Percentiles rank a stretch among this genome's conserved stretches.
phyloP scores from a whole-genome alignment of 64 coral and sea anemone species.

The Pocillopora damicornis region DNA sequence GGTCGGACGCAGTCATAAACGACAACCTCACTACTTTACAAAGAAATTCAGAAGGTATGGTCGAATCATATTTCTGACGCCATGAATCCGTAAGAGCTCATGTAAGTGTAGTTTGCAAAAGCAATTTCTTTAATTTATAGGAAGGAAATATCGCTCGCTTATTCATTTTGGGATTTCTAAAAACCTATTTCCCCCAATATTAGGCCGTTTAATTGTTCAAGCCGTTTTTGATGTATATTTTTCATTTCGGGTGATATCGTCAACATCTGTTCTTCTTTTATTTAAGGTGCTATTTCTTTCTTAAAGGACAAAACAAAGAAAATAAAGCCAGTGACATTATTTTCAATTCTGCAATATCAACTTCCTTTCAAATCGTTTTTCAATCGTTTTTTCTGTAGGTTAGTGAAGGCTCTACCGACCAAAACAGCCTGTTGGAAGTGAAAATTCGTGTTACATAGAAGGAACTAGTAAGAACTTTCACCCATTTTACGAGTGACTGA shows the following conservation, averaged over 20 bases:
- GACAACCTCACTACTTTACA: not conserved
- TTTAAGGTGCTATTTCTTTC: conserved; percentile 37
- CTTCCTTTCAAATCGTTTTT: conserved; percentile 14
- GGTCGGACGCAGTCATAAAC: not conserved
- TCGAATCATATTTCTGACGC: conserved; percentile 2
- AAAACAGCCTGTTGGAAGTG: not conserved
- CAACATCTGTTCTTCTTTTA: conserved; percentile 37
- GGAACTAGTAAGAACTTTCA: no score
- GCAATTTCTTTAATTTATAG: conserved; percentile 11
- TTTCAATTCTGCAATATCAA: conserved; percentile 33
- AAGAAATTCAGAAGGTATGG: not conserved
- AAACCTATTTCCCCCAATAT: conserved; percentile 20
- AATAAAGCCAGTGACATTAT: conserved; percentile 28
- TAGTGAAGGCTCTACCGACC: not conserved
- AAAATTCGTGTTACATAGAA: no score
- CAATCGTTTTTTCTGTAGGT: not conserved
- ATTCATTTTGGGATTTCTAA: conserved; percentile 19
- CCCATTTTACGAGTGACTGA: no score
- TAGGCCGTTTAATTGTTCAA: conserved; percentile 32
- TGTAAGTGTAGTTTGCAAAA: not conserved
- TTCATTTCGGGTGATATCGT: not conserved
- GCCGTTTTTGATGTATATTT: conserved; percentile 28
- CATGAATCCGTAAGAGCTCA: not conserved
- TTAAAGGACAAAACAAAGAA: conserved; percentile 23
- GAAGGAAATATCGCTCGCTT: conserved; percentile 34